These are phyloP conservation scores for Corythucha ciliata DNA, from an alignment of 2,888 invertebrate species.

Conservation along the genomic window DNA sequence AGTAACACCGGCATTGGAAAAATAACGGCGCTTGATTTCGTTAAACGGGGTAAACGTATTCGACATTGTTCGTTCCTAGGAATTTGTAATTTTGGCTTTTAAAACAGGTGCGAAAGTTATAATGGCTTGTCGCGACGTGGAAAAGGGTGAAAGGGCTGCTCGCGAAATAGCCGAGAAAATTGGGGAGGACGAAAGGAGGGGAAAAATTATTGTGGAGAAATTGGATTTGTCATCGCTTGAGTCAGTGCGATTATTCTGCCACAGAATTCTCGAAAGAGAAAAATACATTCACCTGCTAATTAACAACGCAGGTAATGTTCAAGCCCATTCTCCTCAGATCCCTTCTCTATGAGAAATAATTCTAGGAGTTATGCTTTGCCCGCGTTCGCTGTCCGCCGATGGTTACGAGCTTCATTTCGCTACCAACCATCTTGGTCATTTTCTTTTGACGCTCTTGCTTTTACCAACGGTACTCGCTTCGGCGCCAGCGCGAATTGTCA, in stretches of 20 bases:
- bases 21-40: slow-evolving; percentile 42
- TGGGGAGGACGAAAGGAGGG: slow-evolving; percentile 9
- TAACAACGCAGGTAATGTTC: slow-evolving; percentile 39
- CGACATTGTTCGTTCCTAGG: not conserved
- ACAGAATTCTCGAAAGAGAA: slow-evolving; percentile 38
- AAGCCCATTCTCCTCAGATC: not conserved
- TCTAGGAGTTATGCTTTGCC: slow-evolving; percentile 44
- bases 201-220: slow-evolving; percentile 42
- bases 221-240: slow-evolving; percentile 43
- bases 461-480: slow-evolving; percentile 46
- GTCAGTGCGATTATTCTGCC: slow-evolving; percentile 42
- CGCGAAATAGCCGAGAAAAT: slow-evolving; percentile 31
- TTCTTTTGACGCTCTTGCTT: slow-evolving; percentile 51
- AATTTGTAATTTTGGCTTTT: too few species aligned
- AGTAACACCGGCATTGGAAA: slow-evolving; percentile 42
- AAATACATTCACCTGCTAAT: slow-evolving; percentile 38
- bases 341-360: not conserved
- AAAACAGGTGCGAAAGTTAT: slow-evolving; percentile 43
- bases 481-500: slow-evolving; percentile 39
- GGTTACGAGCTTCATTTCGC: slow-evolving; percentile 51
- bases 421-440: slow-evolving; percentile 54
- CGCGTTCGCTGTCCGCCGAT: slow-evolving; percentile 44
- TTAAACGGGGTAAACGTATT: slow-evolving; percentile 41
- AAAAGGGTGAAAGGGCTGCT: slow-evolving; percentile 42
- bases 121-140: slow-evolving; percentile 44